phyloP scores from a whole-genome alignment of 2,888 invertebrate species.

The Phengaris alcon region DNA sequence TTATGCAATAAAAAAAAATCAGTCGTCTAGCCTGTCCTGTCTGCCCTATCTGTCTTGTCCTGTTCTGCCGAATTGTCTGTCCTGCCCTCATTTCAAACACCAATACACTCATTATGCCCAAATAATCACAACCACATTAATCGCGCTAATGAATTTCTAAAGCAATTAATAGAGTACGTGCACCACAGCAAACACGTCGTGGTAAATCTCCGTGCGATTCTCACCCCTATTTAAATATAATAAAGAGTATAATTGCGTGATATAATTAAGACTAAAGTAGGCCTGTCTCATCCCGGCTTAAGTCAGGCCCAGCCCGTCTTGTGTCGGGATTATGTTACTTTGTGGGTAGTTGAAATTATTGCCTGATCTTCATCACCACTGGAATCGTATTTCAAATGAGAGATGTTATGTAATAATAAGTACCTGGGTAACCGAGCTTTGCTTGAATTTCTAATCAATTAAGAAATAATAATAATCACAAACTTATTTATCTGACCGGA shows the following conservation, averaged over 20 bases:
- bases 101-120: constrained; percentile 41
- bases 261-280: constrained; percentile 3
- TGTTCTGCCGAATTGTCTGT: constrained; percentile 24
- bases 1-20: too few relatives aligned
- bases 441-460: too few relatives aligned
- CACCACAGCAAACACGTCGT: constrained; percentile 6
- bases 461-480: too few relatives aligned
- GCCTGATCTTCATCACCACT: background rate
- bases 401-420: background rate
- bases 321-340: constrained; percentile 31
- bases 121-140: constrained; percentile 43
- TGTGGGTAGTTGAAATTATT: constrained; percentile 29
- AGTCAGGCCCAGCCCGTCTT: constrained; percentile 28
- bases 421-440: too few relatives aligned
- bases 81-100: constrained; percentile 33
- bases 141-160: constrained; percentile 44
- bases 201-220: background rate
- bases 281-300: constrained; percentile 26
- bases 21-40: too few relatives aligned
- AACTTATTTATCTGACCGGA: too few relatives aligned
- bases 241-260: constrained; percentile 17
- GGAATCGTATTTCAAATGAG: background rate
- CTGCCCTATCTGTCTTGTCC: background rate
- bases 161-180: constrained; percentile 38
- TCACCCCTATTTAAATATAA: background rate